These are phyloP conservation scores for Drosophila rellima DNA, from an alignment of 2,888 invertebrate genomes.

Conservation along the genomic window DNA sequence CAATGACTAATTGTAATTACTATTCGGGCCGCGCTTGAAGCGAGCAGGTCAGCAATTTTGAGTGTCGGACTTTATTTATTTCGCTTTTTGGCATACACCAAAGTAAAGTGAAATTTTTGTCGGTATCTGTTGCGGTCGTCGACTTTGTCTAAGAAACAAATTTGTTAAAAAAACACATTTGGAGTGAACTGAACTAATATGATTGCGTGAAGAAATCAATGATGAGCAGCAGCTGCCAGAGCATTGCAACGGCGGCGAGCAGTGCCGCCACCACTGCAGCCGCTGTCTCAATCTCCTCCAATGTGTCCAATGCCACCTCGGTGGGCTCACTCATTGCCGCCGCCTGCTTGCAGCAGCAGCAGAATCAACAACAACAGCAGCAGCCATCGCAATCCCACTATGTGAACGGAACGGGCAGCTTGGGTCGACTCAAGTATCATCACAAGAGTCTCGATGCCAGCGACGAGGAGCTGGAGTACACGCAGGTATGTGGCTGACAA, in stretches of 20 bases:
- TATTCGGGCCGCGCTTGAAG: conserved; percentile 24
- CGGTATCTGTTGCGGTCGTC: conserved; percentile 54
- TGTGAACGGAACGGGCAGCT: conserved; percentile 84
- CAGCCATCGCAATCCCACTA: conserved; percentile 66
- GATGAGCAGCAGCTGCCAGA: conserved; percentile 83
- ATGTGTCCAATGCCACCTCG: conserved; percentile 70
- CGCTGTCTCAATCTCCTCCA: conserved; percentile 63
- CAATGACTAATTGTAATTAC: conserved; percentile 60
- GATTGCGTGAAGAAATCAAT: conserved; percentile 77
- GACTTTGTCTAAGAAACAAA: conserved; percentile 25
- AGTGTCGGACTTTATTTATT: background rate
- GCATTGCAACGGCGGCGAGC: conserved; percentile 76
- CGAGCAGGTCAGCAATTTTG: conserved; percentile 16
- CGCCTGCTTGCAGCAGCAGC: conserved; percentile 61
- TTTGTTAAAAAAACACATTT: conserved; percentile 13
- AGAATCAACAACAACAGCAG: conserved; percentile 42
- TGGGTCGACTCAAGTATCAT: conserved; percentile 83
- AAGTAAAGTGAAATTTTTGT: conserved; percentile 44
- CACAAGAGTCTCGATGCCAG: conserved; percentile 85
- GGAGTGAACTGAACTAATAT: conserved; percentile 36
- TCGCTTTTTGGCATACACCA: conserved; percentile 4
- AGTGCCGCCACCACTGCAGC: conserved; percentile 68
- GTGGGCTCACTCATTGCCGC: conserved; percentile 71
- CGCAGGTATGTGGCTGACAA: conserved; percentile 85
- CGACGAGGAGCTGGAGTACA: conserved; percentile 87